These are phyloP conservation scores for Scolopax rusticola DNA, from an alignment of 2,797 vertebrate genomes.

Conservation along the genomic window DNA sequence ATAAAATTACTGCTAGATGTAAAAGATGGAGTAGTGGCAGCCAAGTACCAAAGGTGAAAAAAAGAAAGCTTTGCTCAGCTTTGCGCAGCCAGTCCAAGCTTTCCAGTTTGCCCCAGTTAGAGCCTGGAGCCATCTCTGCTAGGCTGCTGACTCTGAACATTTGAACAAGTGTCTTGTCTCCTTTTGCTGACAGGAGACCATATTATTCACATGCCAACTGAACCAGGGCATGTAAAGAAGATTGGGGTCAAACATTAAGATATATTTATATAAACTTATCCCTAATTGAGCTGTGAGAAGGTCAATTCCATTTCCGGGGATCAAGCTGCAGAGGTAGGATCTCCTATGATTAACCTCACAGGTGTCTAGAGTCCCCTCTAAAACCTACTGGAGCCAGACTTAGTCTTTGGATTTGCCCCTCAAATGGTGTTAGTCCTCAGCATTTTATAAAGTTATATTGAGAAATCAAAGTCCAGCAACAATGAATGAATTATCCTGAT, in stretches of 20 bases:
- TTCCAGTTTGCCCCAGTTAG: not conserved
- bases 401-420: slow-evolving; percentile 5
- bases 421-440: slow-evolving; percentile 5
- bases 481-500: not conserved
- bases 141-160: not conserved
- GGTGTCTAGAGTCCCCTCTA: not conserved
- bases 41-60: not conserved
- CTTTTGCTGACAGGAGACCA: not conserved
- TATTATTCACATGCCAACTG: not conserved
- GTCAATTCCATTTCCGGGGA: slow-evolving; percentile 41
- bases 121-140: not conserved
- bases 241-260: not conserved
- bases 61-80: not conserved
- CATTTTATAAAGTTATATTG: not conserved
- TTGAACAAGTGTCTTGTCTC: not conserved
- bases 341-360: not conserved
- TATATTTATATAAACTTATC: slow-evolving; percentile 25
- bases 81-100: rapidly evolving
- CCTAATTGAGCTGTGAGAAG: not conserved
- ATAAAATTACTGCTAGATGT: not conserved
- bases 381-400: not conserved
- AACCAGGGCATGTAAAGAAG: not conserved
- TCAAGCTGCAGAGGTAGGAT: not conserved
- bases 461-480: slow-evolving; percentile 42
- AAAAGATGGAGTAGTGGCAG: not conserved